Conservation (phyloP, 2,113 vertebrate genomes). For the Tyrannus savana region DNA sequence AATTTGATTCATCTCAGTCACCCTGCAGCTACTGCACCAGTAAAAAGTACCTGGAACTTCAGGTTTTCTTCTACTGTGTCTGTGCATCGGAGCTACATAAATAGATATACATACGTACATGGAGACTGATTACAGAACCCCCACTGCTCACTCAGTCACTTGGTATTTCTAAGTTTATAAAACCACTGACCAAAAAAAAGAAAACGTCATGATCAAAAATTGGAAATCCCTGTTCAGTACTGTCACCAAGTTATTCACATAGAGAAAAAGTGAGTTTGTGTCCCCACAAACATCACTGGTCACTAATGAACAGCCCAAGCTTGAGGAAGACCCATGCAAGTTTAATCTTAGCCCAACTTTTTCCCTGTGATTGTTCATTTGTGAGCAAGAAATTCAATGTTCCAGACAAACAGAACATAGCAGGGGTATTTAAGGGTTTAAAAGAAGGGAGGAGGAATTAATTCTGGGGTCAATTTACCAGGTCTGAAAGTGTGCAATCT, state of each 20-base stretch:
- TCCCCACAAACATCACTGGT: neutral
- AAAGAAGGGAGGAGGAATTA: neutral
- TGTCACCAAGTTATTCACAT: neutral
- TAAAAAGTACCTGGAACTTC: neutral
- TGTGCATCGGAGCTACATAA: neutral
- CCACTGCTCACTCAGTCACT: neutral
- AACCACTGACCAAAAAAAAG: neutral
- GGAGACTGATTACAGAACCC: neutral
- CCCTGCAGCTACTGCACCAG: neutral
- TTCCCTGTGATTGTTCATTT: neutral
- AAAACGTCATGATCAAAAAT: neutral
- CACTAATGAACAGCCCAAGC: neutral
- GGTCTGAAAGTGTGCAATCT: neutral
- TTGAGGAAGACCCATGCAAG: neutral
- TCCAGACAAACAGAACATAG: neutral
- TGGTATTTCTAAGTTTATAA: neutral
- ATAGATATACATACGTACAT: fast-evolving
- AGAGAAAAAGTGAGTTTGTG: neutral
- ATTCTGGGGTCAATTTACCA: neutral
- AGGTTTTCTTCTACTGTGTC: neutral
- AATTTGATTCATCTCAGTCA: constrained; percentile 17
- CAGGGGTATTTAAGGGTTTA: neutral
- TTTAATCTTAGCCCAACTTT: neutral
- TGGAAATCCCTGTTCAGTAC: neutral
- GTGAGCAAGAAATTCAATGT: neutral